Percentiles rank a stretch among this genome's conserved stretches.
Evolutionary conservation across 2,888 invertebrate genomes (phyloP).

Genomic region (Epistrophella euchroma): DNA sequence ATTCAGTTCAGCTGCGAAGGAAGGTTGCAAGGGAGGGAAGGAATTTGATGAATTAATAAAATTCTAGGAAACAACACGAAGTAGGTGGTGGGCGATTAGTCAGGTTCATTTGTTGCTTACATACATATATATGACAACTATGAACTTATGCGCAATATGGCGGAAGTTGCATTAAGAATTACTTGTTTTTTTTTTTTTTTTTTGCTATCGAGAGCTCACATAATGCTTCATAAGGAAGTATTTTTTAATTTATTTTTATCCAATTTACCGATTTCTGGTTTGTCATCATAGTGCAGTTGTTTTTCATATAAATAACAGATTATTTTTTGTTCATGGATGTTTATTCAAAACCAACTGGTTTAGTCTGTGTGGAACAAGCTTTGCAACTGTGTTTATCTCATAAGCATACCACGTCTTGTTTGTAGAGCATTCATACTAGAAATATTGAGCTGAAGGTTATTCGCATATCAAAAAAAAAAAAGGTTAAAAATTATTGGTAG

Average conservation of each 20-base stretch:
- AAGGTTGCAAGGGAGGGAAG: neutral
- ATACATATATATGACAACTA: no score
- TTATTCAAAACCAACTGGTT: conserved; percentile 7
- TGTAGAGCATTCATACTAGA: neutral
- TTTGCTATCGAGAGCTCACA: neutral
- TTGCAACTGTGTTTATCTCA: conserved; percentile 7
- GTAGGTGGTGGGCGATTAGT: conserved; percentile 39
- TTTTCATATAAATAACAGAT: neutral
- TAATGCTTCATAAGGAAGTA: conserved; percentile 43
- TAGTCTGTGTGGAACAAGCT: neutral
- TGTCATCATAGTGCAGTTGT: neutral
- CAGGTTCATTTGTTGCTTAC: conserved; percentile 46
- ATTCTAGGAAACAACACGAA: conserved; percentile 64
- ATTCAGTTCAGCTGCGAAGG: conserved; percentile 4
- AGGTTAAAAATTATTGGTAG: neutral
- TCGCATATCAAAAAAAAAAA: neutral
- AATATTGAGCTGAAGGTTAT: neutral
- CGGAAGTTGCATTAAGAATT: conserved; percentile 57
- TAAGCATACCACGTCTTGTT: neutral
- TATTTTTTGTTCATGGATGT: neutral
- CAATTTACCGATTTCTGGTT: conserved; percentile 34
- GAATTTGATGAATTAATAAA: conserved; percentile 43
- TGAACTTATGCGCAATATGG: conserved; percentile 47
- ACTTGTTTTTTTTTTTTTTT: neutral
- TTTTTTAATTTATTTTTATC: conserved; percentile 43